These are phyloP conservation scores for Brachypteracias leptosomus DNA, from an alignment of 2,113 vertebrate genomes.

Conservation along the genomic window DNA sequence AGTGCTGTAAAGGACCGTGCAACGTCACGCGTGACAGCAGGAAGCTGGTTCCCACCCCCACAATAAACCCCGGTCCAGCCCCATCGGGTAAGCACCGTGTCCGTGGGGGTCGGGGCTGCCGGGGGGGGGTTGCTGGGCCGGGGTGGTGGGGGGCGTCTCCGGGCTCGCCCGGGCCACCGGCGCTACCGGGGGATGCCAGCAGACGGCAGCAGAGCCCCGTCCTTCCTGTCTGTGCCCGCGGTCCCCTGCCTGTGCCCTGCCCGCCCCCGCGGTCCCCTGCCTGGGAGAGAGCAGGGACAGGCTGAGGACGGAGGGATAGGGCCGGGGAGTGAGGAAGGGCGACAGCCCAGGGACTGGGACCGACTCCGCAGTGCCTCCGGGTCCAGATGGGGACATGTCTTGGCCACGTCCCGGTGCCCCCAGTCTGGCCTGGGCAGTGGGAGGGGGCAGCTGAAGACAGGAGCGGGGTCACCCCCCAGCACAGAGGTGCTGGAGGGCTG, in stretches of 20 bases:
- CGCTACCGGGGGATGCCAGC: background rate
- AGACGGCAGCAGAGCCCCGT: constrained; percentile 45
- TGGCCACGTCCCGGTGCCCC: background rate
- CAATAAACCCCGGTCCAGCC: background rate
- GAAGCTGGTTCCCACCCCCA: background rate
- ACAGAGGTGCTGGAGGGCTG: background rate
- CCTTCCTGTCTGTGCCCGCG: background rate
- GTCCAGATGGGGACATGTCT: too few relatives aligned
- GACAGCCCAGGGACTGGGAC: too few relatives aligned
- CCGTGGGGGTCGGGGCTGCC: too few relatives aligned
- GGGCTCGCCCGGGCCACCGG: background rate
- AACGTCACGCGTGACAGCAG: background rate
- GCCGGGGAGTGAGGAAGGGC: background rate
- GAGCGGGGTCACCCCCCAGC: background rate
- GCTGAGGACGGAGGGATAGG: background rate
- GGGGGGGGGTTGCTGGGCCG: background rate
- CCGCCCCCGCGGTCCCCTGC: background rate
- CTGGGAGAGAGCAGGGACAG: background rate
- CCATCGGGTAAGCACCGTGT: background rate
- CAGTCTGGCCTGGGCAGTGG: background rate
- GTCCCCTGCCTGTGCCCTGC: background rate
- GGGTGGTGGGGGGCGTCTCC: background rate
- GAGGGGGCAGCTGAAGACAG: background rate
- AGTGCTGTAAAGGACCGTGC: accelerated
- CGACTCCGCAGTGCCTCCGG: background rate